Percentiles rank a stretch among this genome's conserved stretches.
These are phyloP conservation scores for Podarcis muralis DNA, from an alignment of 2,113 vertebrate species.

Conservation along the genomic window DNA sequence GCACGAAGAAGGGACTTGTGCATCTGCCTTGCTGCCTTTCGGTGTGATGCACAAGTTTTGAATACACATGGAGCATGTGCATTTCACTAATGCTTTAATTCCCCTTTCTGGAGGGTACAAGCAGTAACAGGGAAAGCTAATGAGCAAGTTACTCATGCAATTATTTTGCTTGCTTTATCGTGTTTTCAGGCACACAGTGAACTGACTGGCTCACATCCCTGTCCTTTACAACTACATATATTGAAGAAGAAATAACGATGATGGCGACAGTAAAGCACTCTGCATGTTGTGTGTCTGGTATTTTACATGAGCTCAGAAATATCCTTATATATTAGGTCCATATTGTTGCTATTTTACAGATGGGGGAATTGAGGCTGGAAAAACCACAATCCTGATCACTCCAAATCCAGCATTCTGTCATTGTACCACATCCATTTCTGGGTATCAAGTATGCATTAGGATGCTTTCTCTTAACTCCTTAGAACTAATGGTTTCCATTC, in stretches of 20 bases:
- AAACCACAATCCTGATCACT: background rate
- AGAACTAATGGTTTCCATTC: background rate
- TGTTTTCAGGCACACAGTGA: background rate
- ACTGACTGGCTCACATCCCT: background rate
- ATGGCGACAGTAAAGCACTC: no score
- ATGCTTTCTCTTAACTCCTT: background rate
- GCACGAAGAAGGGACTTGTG: background rate
- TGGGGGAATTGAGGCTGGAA: background rate
- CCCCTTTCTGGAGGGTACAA: background rate
- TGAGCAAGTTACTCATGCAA: background rate
- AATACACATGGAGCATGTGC: background rate
- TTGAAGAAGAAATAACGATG: background rate
- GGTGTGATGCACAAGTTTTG: background rate
- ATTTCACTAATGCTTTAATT: background rate
- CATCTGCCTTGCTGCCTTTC: background rate
- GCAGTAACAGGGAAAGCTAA: background rate
- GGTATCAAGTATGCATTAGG: background rate
- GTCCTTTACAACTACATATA: background rate
- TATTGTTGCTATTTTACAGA: background rate
- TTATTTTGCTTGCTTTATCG: background rate
- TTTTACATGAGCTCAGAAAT: background rate
- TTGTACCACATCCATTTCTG: background rate
- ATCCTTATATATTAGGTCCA: background rate
- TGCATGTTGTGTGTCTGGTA: background rate
- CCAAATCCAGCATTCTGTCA: background rate